Evolutionary conservation across 64 coral and sea anemone species (phyloP), one percentile per base, ranked within the genome.

Genomic region (Stylophora pistillata): DNA sequence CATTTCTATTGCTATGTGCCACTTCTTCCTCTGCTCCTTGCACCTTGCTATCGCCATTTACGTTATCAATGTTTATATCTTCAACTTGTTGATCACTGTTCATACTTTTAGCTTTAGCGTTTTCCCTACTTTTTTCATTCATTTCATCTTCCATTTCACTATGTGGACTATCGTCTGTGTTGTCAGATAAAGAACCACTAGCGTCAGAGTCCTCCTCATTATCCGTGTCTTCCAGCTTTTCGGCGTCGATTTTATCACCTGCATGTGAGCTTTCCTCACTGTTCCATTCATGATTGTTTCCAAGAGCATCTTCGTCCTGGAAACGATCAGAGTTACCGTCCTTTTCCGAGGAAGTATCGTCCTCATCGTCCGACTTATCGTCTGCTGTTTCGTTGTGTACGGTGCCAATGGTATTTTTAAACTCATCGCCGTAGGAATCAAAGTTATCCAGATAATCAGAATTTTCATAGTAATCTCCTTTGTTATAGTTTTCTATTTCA

Each of bases 401-500:
- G 17, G 23, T 2, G 57, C 37, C 21, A 64, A 14, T 59, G 4
- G 16, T 17, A 52, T 70, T 23, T 53, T 54, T n/a, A 6, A 21
- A 37, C 53, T 84, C 20, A 52, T 69, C 60, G 53, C 69, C 80
- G 23, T 26, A 16, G 61, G 25, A 53, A 1, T 37, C 80, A 15
- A 70, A 20, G 69, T 69, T 84, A 84, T 84, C 62, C n/a, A 62
- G 25, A 27, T 84, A 34, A 41, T 69, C 80, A 25, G n/a, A 11
- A 53, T 68, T 69, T n/a, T 23, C 3, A 47, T 15, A 53, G 62
- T 84, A 37, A 70, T 84, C 80, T 23, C n/a, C 27, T 18, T 84
- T 70, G 29, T 53, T 34, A 63, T 69, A 84, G 62, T 53, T 70
- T n/a, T 84, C 80, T 52, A 84, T 18, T 84, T 84, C 80, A 5